Percentiles rank a stretch among this genome's conserved stretches.
Conservation (phyloP, 2,888 invertebrate genomes). For the Agrochola lychnidis region DNA sequence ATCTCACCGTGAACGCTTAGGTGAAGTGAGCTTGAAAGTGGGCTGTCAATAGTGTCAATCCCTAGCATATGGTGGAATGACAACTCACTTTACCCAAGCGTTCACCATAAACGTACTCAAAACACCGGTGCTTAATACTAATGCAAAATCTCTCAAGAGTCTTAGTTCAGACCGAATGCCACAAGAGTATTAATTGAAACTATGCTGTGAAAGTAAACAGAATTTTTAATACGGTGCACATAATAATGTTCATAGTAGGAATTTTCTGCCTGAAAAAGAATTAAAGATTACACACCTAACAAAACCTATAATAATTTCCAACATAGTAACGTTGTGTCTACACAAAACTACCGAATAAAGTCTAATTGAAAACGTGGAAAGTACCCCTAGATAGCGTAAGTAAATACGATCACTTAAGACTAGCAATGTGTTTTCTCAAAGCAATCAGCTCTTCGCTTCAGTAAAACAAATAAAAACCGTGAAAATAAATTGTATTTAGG, state of each 20-base stretch:
- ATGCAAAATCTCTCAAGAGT: neutral
- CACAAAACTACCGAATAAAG: slow-evolving; percentile 15
- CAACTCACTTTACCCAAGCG: no score
- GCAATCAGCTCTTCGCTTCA: slow-evolving; percentile 27
- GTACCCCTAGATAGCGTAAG: slow-evolving; percentile 2
- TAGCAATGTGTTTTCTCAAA: slow-evolving; percentile 35
- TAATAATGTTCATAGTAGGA: neutral
- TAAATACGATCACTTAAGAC: slow-evolving; percentile 15
- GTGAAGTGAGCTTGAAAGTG: no score
- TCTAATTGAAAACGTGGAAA: slow-evolving; percentile 36
- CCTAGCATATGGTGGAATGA: no score
- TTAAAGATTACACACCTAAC: neutral
- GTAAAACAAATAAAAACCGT: slow-evolving; percentile 33
- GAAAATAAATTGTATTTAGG: slow-evolving; percentile 21
- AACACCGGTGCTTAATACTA: neutral
- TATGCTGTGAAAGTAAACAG: neutral
- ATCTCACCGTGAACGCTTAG: no score
- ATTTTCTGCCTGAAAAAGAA: neutral
- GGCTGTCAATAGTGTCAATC: no score
- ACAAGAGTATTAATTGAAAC: slow-evolving; percentile 4
- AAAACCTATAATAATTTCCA: neutral
- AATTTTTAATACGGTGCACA: neutral
- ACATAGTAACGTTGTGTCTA: slow-evolving; percentile 1
- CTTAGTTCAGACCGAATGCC: neutral
- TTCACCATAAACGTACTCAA: neutral